Percentiles rank a stretch among this genome's conserved stretches.
Conservation (phyloP, 1,140 invertebrate species). For the Chironomus striatipennis region DNA sequence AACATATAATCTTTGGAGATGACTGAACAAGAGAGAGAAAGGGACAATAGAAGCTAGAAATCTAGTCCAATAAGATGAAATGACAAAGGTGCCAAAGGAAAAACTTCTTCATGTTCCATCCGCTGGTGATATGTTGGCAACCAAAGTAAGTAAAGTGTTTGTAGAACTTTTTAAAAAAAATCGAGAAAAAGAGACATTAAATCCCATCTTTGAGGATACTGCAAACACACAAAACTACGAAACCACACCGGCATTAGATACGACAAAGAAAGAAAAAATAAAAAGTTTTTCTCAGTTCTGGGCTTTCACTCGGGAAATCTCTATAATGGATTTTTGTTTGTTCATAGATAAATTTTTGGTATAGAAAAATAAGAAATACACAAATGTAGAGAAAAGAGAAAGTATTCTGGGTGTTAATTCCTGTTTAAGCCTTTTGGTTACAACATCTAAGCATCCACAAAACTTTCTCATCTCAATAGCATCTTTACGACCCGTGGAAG, state of each 20-base stretch:
- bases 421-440: background rate
- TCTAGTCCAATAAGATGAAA: background rate
- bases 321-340: slow-evolving; percentile 13
- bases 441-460: background rate
- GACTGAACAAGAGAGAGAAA: background rate
- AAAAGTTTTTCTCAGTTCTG: background rate
- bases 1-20: background rate
- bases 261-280: background rate
- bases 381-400: too few relatives aligned
- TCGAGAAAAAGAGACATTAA: background rate
- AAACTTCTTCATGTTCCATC: background rate
- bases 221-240: background rate
- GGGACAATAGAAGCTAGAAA: background rate
- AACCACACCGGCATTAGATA: background rate
- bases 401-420: background rate
- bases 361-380: background rate
- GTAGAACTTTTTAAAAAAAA: background rate
- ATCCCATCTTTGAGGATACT: background rate
- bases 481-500: too few relatives aligned
- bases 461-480: too few relatives aligned
- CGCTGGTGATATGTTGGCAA: background rate
- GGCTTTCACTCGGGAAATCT: background rate
- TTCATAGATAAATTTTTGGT: background rate
- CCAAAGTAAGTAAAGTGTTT: background rate
- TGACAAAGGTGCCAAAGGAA: background rate